phyloP scores from a whole-genome alignment of 2,888 invertebrate genomes.

The Lamellibrachia satsuma region DNA sequence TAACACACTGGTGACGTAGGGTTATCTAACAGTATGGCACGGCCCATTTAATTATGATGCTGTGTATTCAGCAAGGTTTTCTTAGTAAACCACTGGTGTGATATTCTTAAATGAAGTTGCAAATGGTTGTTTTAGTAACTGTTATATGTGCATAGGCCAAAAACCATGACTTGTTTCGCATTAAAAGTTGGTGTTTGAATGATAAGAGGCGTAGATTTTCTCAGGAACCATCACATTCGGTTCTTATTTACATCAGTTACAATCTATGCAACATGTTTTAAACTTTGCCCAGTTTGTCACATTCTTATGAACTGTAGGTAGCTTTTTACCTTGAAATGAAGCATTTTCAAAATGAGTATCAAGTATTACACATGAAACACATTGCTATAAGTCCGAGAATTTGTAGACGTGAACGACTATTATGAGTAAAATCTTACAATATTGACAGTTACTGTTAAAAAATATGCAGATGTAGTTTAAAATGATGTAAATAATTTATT shows the following conservation, averaged over 20 bases:
- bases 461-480: background rate
- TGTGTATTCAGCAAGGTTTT: no score
- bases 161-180: no score
- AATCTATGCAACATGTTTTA: background rate
- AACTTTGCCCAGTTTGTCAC: no score
- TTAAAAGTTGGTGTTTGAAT: background rate
- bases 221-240: background rate
- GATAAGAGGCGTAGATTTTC: background rate
- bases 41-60: no score
- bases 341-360: background rate
- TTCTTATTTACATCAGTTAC: background rate
- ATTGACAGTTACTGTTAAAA: background rate
- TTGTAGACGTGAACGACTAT: background rate
- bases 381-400: background rate
- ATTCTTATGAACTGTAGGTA: no score
- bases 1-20: no score
- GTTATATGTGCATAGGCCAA: no score
- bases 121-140: no score
- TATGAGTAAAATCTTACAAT: background rate
- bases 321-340: background rate
- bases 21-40: no score
- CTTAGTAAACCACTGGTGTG: no score
- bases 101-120: no score
- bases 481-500: background rate
- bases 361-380: background rate